Evolutionary conservation across 2,113 vertebrate species (phyloP).

Genomic region (Chloropsis hardwickii): DNA sequence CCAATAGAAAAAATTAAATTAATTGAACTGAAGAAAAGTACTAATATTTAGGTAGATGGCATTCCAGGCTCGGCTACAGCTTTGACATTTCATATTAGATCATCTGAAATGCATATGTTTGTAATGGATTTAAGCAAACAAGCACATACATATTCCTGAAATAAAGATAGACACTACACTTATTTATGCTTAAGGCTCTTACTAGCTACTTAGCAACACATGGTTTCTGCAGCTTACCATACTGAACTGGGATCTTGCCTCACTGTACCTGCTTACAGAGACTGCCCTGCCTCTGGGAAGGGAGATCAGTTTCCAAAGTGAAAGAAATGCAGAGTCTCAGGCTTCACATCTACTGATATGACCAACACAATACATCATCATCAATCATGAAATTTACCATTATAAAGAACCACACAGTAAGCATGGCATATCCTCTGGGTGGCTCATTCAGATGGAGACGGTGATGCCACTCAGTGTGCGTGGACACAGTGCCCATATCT

Average conservation of each 20-base stretch:
- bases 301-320: background rate
- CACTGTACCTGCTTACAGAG: background rate
- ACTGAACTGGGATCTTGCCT: background rate
- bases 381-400: background rate
- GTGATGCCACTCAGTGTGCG: background rate
- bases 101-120: slow-evolving; percentile 42
- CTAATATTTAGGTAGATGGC: slow-evolving; percentile 21
- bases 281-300: background rate
- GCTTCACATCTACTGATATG: background rate
- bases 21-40: slow-evolving; percentile 24
- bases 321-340: background rate
- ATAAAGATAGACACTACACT: background rate
- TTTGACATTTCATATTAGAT: slow-evolving; percentile 12
- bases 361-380: background rate
- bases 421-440: background rate
- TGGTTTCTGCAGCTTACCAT: background rate
- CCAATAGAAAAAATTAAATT: slow-evolving; percentile 56
- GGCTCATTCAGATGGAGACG: background rate
- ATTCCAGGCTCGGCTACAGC: slow-evolving; percentile 50
- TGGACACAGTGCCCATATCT: background rate
- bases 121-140: slow-evolving; percentile 35
- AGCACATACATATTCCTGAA: background rate
- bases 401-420: background rate
- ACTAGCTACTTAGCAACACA: background rate
- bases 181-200: background rate